Base-by-base conservation (phyloP, 2,888 invertebrate genomes). In the Lycophotia porphyrea region DNA sequence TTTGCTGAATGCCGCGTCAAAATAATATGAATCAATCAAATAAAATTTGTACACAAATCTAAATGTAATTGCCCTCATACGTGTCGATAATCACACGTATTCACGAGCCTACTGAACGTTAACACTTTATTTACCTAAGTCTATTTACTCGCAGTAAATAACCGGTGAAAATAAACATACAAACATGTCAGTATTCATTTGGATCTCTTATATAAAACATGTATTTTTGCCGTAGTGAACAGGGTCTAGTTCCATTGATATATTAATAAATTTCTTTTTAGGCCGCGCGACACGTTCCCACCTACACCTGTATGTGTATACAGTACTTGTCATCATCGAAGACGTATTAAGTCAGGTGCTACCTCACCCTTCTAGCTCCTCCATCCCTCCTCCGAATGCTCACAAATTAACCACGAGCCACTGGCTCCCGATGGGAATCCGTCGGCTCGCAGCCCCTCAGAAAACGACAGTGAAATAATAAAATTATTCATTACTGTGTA, bases 391-490 rank as follows among this genome's bases (percentile, higher is more conserved):
- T 65, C 65, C 63, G 68, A 76, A 72, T 83, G 72, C 86, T 84
- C 80, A 84, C 82, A 77, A 85, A 90, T 90, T 89, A 90, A 76
- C 71, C 78, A 85, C 89, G 87, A 84, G 61, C 78, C 85, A 83
- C 75, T 87, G 90, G 55, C 44, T 84, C 73, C 83, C 87, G 87
- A 88, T 84, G 88, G 82, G 78, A 83, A 84, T 82, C 80, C 71
- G 71, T 65, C 75, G 71, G 74, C 76, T 76, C 73, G 65, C 74
- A 78, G 73, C 69, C 70, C 77, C 64, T 82, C 75, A 74, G 55
- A 74, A 68, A 68, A 79, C 69, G 74, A 77, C 81, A 82, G 78
- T 49, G 52, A 85, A 81, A 85, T 80, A 84, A 87, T 82, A 80
- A 82, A 84, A 84, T 79, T 82, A 84, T 85, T 85, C 80, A 84